Evolutionary conservation across 2,113 vertebrate species (phyloP).

Genomic region (Orthonyx spaldingii): DNA sequence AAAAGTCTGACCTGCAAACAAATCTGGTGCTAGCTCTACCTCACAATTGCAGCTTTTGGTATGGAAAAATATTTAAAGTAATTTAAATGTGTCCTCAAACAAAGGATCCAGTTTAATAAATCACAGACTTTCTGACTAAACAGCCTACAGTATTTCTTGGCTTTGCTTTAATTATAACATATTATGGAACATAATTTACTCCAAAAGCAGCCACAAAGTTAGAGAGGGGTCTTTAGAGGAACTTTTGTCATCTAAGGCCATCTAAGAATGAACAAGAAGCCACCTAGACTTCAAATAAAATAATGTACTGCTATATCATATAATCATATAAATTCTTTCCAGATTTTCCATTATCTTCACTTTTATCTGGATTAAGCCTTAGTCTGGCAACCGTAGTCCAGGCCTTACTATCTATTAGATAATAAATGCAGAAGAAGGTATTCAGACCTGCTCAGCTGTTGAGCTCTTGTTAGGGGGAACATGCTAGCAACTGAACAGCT

Average conservation of each 20-base stretch:
- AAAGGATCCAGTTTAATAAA: not conserved
- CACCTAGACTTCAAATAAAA: not conserved
- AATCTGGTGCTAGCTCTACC: not conserved
- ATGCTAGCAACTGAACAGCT: not conserved
- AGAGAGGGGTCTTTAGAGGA: not conserved
- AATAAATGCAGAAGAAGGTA: not conserved
- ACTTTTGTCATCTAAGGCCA: not conserved
- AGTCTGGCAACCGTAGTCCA: not conserved
- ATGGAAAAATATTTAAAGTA: not conserved
- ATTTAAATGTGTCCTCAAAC: not conserved
- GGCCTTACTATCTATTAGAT: not conserved
- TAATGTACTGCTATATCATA: not conserved
- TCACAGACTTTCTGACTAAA: not conserved
- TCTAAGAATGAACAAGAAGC: not conserved
- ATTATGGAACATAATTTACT: not conserved
- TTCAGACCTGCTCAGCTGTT: not conserved
- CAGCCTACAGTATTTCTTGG: not conserved
- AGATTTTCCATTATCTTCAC: not conserved
- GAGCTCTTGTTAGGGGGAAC: not conserved
- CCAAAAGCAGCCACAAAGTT: not conserved
- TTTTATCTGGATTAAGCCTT: not conserved
- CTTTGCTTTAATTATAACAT: not conserved
- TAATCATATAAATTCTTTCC: not conserved
- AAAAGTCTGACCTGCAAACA: slow-evolving; percentile 39
- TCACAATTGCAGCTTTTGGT: not conserved